Evolutionary conservation across 2,797 vertebrate genomes (phyloP).

Genomic region (Microtus agrestis): DNA sequence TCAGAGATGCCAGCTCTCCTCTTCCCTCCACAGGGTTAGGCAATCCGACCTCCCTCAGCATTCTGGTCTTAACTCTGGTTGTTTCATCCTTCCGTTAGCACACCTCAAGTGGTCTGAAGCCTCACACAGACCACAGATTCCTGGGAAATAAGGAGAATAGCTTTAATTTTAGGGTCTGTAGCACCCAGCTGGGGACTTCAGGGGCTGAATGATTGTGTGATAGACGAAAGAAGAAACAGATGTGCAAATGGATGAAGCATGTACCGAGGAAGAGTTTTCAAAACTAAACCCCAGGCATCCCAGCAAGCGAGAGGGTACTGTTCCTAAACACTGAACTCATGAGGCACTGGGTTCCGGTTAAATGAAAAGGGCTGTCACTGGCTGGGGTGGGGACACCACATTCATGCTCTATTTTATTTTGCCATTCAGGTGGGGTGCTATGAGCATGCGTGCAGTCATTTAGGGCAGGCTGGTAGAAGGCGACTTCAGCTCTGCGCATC

Average conservation of each 20-base stretch:
- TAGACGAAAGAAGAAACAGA: background rate
- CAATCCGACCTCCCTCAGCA: background rate
- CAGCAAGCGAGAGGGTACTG: background rate
- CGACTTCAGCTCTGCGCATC: fast-evolving
- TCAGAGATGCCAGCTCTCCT: background rate
- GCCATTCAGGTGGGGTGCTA: fast-evolving
- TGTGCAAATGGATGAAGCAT: background rate
- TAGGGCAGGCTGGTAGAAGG: fast-evolving
- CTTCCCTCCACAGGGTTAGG: background rate
- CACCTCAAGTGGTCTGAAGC: background rate
- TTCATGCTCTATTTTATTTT: background rate
- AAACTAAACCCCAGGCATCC: background rate
- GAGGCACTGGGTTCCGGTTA: slow-evolving; percentile 42
- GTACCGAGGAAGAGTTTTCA: background rate
- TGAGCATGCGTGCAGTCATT: fast-evolving
- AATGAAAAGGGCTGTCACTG: background rate
- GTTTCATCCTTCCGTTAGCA: background rate
- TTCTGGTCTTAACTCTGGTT: fast-evolving
- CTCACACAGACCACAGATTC: background rate
- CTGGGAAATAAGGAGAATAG: background rate
- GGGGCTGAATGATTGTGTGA: background rate
- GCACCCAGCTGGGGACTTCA: background rate
- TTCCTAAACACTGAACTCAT: background rate
- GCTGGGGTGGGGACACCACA: background rate
- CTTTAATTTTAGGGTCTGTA: background rate